Conservation (phyloP, 2,797 vertebrate genomes). For the Odontamblyopus rebecca region DNA sequence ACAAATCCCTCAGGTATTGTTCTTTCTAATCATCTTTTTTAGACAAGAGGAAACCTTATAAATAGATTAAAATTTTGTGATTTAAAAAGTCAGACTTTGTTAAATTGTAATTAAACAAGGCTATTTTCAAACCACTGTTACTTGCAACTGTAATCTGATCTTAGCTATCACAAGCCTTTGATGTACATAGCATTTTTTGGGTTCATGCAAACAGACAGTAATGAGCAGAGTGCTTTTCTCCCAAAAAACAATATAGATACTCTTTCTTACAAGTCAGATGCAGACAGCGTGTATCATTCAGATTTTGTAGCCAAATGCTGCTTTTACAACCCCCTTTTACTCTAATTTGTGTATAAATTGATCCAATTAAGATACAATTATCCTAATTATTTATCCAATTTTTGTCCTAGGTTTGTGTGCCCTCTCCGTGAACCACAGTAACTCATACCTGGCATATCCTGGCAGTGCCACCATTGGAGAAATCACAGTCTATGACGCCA, state of each 20-base stretch:
- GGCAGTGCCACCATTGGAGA: constrained; percentile 88
- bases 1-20: constrained; percentile 83
- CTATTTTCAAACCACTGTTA: not conserved
- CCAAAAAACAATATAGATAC: not conserved
- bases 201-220: not conserved
- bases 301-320: not conserved
- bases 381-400: not conserved
- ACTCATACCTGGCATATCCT: constrained; percentile 92
- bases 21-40: not conserved
- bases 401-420: constrained; percentile 87
- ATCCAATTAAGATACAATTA: not conserved
- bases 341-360: not conserved
- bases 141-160: not conserved
- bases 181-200: not conserved
- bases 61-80: not conserved
- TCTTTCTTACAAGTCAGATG: not conserved
- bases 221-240: not conserved
- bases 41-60: not conserved
- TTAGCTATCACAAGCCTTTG: not conserved
- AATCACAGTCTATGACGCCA: constrained; percentile 89
- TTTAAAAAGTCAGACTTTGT: not conserved
- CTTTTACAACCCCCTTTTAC: not conserved
- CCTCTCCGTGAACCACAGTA: constrained; percentile 91
- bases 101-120: not conserved
- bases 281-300: not conserved